phyloP scores from a whole-genome alignment of 1,140 invertebrate genomes.

The Drosophila novamexicana region DNA sequence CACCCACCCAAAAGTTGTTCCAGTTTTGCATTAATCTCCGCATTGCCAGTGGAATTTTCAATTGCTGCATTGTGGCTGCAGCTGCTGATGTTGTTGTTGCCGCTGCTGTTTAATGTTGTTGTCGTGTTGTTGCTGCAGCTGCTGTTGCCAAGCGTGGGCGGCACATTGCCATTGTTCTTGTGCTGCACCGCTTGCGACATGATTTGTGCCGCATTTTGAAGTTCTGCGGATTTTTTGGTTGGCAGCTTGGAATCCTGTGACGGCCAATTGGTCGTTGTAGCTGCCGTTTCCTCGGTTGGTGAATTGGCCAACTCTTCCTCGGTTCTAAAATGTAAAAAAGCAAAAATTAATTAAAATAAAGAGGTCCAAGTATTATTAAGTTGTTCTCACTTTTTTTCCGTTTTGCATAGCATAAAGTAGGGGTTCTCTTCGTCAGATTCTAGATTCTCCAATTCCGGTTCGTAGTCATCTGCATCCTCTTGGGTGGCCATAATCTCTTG shows the following conservation, averaged over 20 bases:
- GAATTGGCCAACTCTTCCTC: conserved; percentile 56
- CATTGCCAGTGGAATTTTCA: conserved; percentile 31
- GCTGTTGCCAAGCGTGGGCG: conserved; percentile 59
- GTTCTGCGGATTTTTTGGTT: conserved; percentile 69
- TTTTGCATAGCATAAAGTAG: conserved; percentile 44
- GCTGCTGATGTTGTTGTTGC: conserved; percentile 41
- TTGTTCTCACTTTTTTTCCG: conserved; percentile 40
- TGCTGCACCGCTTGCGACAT: conserved; percentile 78
- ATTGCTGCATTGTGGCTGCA: conserved; percentile 30
- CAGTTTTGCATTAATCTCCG: conserved; percentile 68
- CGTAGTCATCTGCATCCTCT: conserved; percentile 80
- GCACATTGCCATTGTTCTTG: conserved; percentile 71
- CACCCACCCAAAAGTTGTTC: conserved; percentile 68
- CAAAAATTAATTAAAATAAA: background rate
- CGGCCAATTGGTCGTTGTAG: conserved; percentile 50
- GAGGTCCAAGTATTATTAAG: background rate
- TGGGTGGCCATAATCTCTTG: conserved; percentile 90
- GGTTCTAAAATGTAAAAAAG: conserved; percentile 12
- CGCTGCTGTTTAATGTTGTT: conserved; percentile 52
- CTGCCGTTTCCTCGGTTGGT: conserved; percentile 35
- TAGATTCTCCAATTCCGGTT: conserved; percentile 62
- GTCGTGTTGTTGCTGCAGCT: conserved; percentile 55
- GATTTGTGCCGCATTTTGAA: conserved; percentile 79
- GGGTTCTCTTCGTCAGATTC: conserved; percentile 61
- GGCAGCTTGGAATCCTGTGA: conserved; percentile 46